These are phyloP conservation scores for Poecilia picta DNA, from an alignment of 2,797 vertebrate species.

Conservation along the genomic window DNA sequence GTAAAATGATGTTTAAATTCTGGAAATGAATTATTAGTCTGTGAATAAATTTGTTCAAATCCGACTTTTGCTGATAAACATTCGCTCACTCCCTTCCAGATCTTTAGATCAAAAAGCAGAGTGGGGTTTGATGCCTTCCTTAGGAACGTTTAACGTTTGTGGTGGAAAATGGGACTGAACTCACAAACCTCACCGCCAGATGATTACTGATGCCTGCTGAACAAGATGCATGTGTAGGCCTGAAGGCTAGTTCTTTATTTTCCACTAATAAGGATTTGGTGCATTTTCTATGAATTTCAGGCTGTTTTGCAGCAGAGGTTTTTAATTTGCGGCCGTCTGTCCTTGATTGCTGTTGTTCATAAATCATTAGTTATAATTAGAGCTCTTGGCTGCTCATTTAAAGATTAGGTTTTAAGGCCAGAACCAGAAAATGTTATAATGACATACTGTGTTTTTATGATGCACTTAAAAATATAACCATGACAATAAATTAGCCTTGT, in stretches of 20 bases:
- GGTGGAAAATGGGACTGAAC: background rate
- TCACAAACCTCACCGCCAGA: background rate
- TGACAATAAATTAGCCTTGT: constrained; percentile 38
- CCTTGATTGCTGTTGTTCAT: constrained; percentile 66
- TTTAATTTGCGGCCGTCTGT: constrained; percentile 68
- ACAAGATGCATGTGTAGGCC: background rate
- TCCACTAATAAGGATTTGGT: constrained; percentile 42
- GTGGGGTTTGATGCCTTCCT: background rate
- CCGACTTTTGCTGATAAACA: background rate
- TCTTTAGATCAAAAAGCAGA: constrained; percentile 5
- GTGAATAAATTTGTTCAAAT: background rate
- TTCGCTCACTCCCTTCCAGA: background rate
- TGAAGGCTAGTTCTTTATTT: constrained; percentile 8
- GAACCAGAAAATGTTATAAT: constrained; percentile 31
- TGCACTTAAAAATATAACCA: constrained; percentile 13
- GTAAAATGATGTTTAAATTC: background rate
- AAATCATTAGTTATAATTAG: constrained; percentile 67
- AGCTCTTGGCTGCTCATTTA: constrained; percentile 57
- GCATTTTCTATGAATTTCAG: constrained; percentile 64
- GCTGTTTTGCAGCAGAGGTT: constrained; percentile 66
- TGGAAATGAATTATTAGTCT: background rate
- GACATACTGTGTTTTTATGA: constrained; percentile 30
- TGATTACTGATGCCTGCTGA: background rate
- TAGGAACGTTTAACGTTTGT: background rate
- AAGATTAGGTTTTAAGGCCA: constrained; percentile 44